Conservation (phyloP, 2,888 invertebrate species). For the Agonopterix alstromeriana region DNA sequence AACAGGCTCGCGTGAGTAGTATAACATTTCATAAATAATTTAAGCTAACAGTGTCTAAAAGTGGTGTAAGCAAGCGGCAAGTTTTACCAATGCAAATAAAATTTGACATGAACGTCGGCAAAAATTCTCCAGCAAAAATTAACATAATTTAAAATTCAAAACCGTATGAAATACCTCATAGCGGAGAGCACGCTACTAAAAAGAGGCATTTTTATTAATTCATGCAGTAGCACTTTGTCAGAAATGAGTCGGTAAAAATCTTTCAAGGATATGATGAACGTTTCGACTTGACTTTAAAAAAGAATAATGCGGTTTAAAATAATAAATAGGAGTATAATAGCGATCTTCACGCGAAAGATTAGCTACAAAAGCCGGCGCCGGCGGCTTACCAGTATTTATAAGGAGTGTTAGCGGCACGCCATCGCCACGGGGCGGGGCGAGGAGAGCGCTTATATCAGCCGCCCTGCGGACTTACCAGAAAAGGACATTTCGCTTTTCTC, state of each 20-base stretch:
- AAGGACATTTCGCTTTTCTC: slow-evolving; percentile 18
- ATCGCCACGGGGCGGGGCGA: slow-evolving; percentile 44
- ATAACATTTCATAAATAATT: slow-evolving; percentile 1
- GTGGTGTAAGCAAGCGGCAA: slow-evolving; percentile 12
- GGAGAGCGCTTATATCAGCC: not conserved
- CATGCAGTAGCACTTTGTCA: slow-evolving; percentile 40
- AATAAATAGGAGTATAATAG: slow-evolving; percentile 73
- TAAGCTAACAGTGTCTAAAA: slow-evolving; percentile 8
- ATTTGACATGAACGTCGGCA: slow-evolving; percentile 23
- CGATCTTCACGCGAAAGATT: slow-evolving; percentile 74
- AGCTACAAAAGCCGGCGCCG: slow-evolving; percentile 68
- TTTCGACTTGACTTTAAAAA: slow-evolving; percentile 59
- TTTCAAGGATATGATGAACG: slow-evolving; percentile 52
- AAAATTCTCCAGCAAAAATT: slow-evolving; percentile 40
- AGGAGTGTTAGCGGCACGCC: slow-evolving; percentile 66
- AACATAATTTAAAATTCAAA: slow-evolving; percentile 62
- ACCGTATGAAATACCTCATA: slow-evolving; percentile 55
- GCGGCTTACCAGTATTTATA: slow-evolving; percentile 74
- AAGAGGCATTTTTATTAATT: slow-evolving; percentile 52
- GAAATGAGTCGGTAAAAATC: slow-evolving; percentile 40
- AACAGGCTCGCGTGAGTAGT: not conserved
- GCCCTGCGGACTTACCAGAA: slow-evolving; percentile 20
- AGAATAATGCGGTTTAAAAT: slow-evolving; percentile 63
- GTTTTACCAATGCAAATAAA: slow-evolving; percentile 26
- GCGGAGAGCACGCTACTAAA: slow-evolving; percentile 48